phyloP scores from a whole-genome alignment of 1,140 invertebrate genomes.

The Calliopsis andreniformis region DNA sequence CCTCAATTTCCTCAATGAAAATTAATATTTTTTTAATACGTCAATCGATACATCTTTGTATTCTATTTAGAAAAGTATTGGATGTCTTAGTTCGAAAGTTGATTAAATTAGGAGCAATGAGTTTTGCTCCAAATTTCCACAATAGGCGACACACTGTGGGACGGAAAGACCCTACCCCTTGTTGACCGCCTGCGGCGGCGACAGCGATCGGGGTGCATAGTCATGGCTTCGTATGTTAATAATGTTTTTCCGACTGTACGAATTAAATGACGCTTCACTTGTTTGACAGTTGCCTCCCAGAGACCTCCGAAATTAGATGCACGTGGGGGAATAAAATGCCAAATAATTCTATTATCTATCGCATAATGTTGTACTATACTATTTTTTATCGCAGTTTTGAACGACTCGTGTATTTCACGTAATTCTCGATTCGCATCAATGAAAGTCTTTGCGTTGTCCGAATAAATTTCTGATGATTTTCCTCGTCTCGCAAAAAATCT shows the following conservation, averaged over 20 bases:
- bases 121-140: no score
- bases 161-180: no score
- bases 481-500: neutral
- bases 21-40: no score
- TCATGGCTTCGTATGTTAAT: slow-evolving; percentile 1
- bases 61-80: no score
- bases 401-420: neutral
- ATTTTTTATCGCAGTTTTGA: no score
- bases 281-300: slow-evolving; percentile 7
- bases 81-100: no score
- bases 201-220: no score
- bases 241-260: neutral
- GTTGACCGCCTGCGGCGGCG: no score
- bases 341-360: neutral
- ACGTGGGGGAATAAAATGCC: neutral
- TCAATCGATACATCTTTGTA: no score
- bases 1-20: no score
- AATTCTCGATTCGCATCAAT: neutral
- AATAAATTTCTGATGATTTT: neutral
- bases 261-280: neutral
- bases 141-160: no score
- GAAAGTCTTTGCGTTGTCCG: neutral
- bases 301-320: neutral
- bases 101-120: no score
- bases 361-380: neutral